Base-by-base conservation (phyloP, 2,797 vertebrate genomes). In the Gadopsis marmoratus region DNA sequence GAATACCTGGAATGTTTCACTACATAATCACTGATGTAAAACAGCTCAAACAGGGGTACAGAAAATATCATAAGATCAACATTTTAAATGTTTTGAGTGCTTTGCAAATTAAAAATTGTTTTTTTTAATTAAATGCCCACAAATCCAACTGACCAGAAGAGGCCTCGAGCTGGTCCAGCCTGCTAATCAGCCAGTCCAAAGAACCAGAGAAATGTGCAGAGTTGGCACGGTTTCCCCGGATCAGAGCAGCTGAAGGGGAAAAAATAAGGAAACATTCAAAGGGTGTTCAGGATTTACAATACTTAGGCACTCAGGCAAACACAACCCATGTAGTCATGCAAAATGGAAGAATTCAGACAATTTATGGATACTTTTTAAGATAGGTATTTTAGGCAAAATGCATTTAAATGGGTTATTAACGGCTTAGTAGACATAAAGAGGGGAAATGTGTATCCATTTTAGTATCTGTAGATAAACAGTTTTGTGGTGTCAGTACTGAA, bases 181-280 rank as follows among this genome's bases (percentile, higher is more conserved):
- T 96, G 93, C 96, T 96, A 81, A 99, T 96, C 54, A 99, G 83
- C 98, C 98, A 99, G 65, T 99, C 97, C 7, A 99, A 91, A 35
- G 97, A 99, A 74, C 95, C 89, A 16, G 98, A 97, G 94, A 99
- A 99, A 3, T 96, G 96, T 84, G 97, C 96, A 92, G 97, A 98
- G 88, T 97, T 99, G 86, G 90, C 96, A 76, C 95, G 96, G 94
- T 99, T 99, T 84, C 96, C 97, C 83, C 94, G 93, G 88, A 98
- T 97, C 81, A 99, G 89, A 88, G 96, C 96, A 82, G 97, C 98
- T 99, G 84, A 47, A 80, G 70, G 54, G 39, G 41, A 16, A 60
- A 13, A 45, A 31, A 21, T 3, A 58, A 23, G 17, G 1, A 79
- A 45, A 37, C 9, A 7, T 31, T 1, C 62, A 3, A 8, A 48